Base-by-base conservation (phyloP, 2,113 vertebrate genomes). In the Australoheros scitulus region DNA sequence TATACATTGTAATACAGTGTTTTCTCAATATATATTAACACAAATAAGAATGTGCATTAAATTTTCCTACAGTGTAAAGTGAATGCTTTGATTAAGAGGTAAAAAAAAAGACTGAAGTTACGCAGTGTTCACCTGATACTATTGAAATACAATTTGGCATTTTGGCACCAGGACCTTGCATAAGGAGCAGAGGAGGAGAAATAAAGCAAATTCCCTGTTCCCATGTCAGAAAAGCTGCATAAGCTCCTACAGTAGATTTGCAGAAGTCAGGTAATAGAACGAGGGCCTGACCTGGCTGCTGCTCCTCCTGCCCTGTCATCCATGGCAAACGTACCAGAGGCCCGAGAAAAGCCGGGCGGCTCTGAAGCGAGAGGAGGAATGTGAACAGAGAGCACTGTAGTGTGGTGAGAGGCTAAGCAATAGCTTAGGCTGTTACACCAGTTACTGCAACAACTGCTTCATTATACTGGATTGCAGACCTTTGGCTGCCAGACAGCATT, bases 181-280 rank as follows among this genome's bases (percentile, higher is more conserved):
- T 77, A 82, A 76, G 20, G 38, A 84, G 64, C 63, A 68, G 60
- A 64, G 8, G 20, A 5, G 83, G 61, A 80, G 75, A 72, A 64
- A 77, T 80, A n/a, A 83, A 59, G 84, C 79, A 79, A 85, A 87
- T 80, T 79, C 86, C 56, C 80, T 60, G 63, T 24, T 11, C 74
- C 72, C 6, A 36, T 85, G 88, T 88, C 82, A 88, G 65, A 34
- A 86, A 61, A 64, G 76, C 76, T 72, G 82, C 60, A 83, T 89
- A 87, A 86, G 91, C 74, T 81, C 63, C 58, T 60, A 68, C 52
- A 82, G 91, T 86, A 90, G 56, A 84, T 77, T 4, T 70, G 82
- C 61, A 83, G 50, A 60, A 87, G 85, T 87, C 82, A 87, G 85
- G 89, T 87, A 83, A 82, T 34, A 57, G 79, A 89, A 79, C 65